Percentiles rank a stretch among this genome's conserved stretches.
Evolutionary conservation across 1,140 invertebrate species (phyloP).

Genomic region (Ceratoteleas bidentatus): DNA sequence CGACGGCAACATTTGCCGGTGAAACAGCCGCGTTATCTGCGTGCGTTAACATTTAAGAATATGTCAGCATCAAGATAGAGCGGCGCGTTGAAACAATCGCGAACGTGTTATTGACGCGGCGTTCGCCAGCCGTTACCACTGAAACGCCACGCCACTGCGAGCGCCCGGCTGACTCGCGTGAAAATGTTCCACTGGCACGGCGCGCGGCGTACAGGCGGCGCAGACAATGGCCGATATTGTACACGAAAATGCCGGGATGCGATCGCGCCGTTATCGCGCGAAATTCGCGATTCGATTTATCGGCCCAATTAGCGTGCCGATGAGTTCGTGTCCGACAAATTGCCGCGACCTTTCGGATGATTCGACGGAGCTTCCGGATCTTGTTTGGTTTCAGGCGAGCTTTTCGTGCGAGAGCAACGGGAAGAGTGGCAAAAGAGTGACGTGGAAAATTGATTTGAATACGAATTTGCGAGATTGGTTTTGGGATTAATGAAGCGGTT

Average conservation of each 20-base stretch:
- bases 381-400: too few relatives aligned
- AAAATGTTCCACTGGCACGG: slow-evolving; percentile 53
- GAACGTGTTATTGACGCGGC: slow-evolving; percentile 43
- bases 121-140: slow-evolving; percentile 49
- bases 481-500: too few relatives aligned
- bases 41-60: slow-evolving; percentile 28
- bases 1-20: too few relatives aligned
- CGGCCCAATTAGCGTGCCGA: slow-evolving; percentile 9
- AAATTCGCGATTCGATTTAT: slow-evolving; percentile 44
- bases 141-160: slow-evolving; percentile 47
- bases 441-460: too few relatives aligned
- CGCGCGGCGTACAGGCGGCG: slow-evolving; percentile 19
- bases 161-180: slow-evolving; percentile 47
- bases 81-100: slow-evolving; percentile 22
- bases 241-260: slow-evolving; percentile 30
- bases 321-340: slow-evolving; percentile 21
- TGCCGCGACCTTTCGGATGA: slow-evolving; percentile 1
- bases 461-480: too few relatives aligned
- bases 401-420: too few relatives aligned
- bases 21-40: slow-evolving; percentile 5
- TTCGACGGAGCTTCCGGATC: too few relatives aligned
- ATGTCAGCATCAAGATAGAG: slow-evolving; percentile 31
- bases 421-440: too few relatives aligned
- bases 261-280: slow-evolving; percentile 8
- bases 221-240: slow-evolving; percentile 43